Evolutionary conservation across 2,888 invertebrate species (phyloP).

Genomic region (Lydus trimaculatus): DNA sequence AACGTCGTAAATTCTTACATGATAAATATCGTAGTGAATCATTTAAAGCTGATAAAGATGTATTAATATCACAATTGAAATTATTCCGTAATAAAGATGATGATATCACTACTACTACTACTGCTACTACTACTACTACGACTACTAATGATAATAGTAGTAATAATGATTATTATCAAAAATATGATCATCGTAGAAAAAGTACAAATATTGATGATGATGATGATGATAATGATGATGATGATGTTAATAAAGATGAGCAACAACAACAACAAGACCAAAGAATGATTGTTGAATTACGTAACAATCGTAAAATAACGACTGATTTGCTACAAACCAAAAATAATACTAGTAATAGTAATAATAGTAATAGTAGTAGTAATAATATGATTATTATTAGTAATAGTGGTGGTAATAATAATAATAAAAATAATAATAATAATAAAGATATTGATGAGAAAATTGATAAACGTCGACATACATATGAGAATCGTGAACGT

Average conservation of each 20-base stretch:
- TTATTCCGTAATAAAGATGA: constrained; percentile 53
- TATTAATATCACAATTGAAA: constrained; percentile 61
- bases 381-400: no score
- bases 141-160: neutral
- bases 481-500: constrained; percentile 51
- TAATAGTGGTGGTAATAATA: neutral
- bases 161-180: neutral
- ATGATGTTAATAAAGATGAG: constrained; percentile 22
- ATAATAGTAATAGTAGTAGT: neutral
- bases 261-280: constrained; percentile 14
- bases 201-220: constrained; percentile 7
- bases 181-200: constrained; percentile 8
- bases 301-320: neutral
- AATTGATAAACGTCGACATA: constrained; percentile 50
- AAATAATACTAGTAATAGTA: neutral
- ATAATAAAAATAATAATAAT: constrained; percentile 14
- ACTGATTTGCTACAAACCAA: constrained; percentile 5
- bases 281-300: neutral
- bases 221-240: constrained; percentile 22
- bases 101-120: neutral
- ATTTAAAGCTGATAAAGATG: constrained; percentile 70
- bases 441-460: constrained; percentile 40
- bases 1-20: constrained; percentile 81
- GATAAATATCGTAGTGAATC: constrained; percentile 88
- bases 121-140: no score